Evolutionary conservation across 2,888 invertebrate species (phyloP), one percentile per base, ranked within the genome.

Genomic region (Xanthia togata): DNA sequence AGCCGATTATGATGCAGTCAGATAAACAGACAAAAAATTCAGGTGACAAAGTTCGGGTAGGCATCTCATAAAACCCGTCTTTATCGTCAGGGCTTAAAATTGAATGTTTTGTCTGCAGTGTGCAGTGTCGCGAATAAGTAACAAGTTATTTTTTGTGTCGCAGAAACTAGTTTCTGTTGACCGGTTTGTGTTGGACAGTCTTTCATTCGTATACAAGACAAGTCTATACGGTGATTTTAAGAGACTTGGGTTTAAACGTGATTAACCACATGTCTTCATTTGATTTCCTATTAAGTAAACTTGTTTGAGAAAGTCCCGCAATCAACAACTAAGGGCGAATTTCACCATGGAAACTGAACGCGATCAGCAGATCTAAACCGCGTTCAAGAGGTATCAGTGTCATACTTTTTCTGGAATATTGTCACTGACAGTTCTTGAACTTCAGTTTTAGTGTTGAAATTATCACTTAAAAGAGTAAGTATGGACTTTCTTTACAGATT

Each of bases 121-220:
- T 73, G 70, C 81, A 71, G 69, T 68, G 31, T 65, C 78, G 85
- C 81, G 83, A 84, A 85, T 85, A 84, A 81, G 75, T 73, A 88
- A 79, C 80, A 80, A 79, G 85, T 85, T 84, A 83, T 89, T 90
- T 90, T 91, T 91, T 90, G 84, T 89, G 76, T 80, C 79, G 81
- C 84, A 75, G 74, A 88, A 90, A 91, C 92, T 73, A 83, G 91
- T 90, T 92, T 86, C 79, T 71, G 72, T 76, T 69, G 81, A 88
- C 90, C 88, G 85, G 89, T 90, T 87, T 75, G 74, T 77, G 75
- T 81, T 84, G 85, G 86, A 85, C 86, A 88, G 88, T 90, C 77
- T 89, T 87, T 89, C 89, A 87, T 88, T 88, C 83, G 87, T 79
- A 82, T 84, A 85, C 92, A 92, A 92, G 92, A 91, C 91, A 90